Evolutionary conservation across 2,888 invertebrate species (phyloP).

Genomic region (Mythimna pallens): DNA sequence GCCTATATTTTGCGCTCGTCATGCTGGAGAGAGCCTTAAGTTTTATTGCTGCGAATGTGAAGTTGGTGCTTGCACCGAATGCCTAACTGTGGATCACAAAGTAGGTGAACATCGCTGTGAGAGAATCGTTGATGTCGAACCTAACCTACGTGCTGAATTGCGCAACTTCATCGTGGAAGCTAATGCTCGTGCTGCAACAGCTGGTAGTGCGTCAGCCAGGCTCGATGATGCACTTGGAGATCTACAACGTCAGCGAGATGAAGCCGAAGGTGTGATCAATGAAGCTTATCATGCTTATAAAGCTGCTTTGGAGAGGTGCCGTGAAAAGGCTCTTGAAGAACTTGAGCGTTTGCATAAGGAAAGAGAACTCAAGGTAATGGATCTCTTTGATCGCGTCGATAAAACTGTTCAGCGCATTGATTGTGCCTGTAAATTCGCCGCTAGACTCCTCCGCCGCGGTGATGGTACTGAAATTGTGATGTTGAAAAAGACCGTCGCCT

Average conservation of each 20-base stretch:
- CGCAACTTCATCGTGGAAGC: constrained; percentile 94
- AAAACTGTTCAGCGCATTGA: constrained; percentile 96
- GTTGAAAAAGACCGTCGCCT: constrained; percentile 94
- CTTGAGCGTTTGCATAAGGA: constrained; percentile 95
- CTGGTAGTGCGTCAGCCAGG: constrained; percentile 94
- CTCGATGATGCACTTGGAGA: constrained; percentile 96
- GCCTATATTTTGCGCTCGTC: constrained; percentile 95
- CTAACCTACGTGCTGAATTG: constrained; percentile 94
- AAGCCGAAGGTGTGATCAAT: constrained; percentile 95
- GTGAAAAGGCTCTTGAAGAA: constrained; percentile 94
- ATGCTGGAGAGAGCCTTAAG: constrained; percentile 95
- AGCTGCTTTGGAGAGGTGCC: constrained; percentile 94
- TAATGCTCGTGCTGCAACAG: constrained; percentile 93
- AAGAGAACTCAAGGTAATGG: constrained; percentile 97
- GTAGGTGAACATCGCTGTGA: constrained; percentile 96
- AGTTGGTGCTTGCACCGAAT: constrained; percentile 96
- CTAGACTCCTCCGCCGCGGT: constrained; percentile 95
- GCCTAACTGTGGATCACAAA: constrained; percentile 95
- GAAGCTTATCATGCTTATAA: constrained; percentile 95
- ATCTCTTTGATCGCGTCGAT: constrained; percentile 95
- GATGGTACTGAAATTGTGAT: constrained; percentile 96
- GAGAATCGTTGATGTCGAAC: constrained; percentile 95
- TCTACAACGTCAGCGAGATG: constrained; percentile 96
- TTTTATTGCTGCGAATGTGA: constrained; percentile 97
- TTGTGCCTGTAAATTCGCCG: constrained; percentile 96